Evolutionary conservation across 2,888 invertebrate genomes (phyloP), one percentile per base, ranked within the genome.

Genomic region (Acrobasis consociella): DNA sequence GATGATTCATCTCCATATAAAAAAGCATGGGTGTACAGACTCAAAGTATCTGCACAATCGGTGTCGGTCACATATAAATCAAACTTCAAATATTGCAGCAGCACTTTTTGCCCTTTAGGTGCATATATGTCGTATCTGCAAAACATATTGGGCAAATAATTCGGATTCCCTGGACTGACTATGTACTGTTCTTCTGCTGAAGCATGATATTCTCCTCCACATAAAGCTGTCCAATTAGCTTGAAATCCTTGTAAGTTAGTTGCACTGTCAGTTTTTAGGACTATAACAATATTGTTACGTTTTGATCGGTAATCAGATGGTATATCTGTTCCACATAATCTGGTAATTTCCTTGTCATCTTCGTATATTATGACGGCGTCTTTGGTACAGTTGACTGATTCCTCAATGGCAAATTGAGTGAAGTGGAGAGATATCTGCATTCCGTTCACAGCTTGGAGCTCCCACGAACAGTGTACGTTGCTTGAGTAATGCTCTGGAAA

Each of bases 101-200:
- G 76, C 49, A 94, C 82, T 61, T 46, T 46, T n/a, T 90, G 85
- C 11, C 88, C 77, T 8, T 80, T 72, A 0, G 90, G 86, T 2
- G 93, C 86, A 3, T 75, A 61, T 62, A 97, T 94, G 39, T 93
- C 93, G 74, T 96, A 97, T 60, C 93, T 89, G 77, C 97, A 97
- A 59, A 88, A 73, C 10, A 95, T 76, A 69, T 90, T 88, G 11
- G 86, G 75, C 8, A 87, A 88, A 80, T 98, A 98, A 31, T 70
- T 67, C 1, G 97, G 97, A 87, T 95, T 97, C 56, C 95, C 94
- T 0, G 98, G 98, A 75, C 96, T 96, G 37, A 90, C 88, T n/a
- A 98, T 82, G 51, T 85, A 81, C 73, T 93, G 93, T 65, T 89
- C 80, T 42, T 80, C 80, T n/a, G 75, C 80, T 3, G 89, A 89